A percentile compares a stretch with the other conserved stretches of the same genome.
These are phyloP conservation scores for Leucozona laternaria DNA, from an alignment of 2,888 invertebrate species.

Conservation along the genomic window DNA sequence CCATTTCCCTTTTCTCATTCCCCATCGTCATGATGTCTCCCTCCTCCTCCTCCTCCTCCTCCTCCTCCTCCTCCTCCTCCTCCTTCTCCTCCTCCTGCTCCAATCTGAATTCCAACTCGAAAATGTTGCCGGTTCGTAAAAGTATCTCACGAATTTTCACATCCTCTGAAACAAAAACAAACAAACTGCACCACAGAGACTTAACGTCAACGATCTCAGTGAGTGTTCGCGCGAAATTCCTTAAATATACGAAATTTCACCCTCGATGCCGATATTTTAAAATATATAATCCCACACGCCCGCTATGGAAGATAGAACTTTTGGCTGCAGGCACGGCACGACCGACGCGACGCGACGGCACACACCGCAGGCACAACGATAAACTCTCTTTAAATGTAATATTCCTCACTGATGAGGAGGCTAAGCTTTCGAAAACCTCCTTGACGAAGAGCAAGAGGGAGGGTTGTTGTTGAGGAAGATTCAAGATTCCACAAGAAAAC, in stretches of 20 bases:
- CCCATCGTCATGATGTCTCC: too few relatives aligned
- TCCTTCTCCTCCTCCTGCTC: too few relatives aligned
- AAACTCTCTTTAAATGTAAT: constrained; percentile 18
- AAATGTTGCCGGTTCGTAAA: constrained; percentile 34
- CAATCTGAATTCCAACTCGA: constrained; percentile 36
- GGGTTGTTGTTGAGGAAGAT: constrained; percentile 24
- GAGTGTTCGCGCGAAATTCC: constrained; percentile 66
- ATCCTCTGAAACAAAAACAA: constrained; percentile 1
- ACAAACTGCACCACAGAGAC: constrained; percentile 57
- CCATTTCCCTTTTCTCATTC: neutral
- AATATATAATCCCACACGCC: constrained; percentile 60
- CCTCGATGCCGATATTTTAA: constrained; percentile 68
- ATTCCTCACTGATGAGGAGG: constrained; percentile 10
- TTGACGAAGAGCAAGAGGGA: constrained; percentile 28
- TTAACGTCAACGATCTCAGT: constrained; percentile 61
- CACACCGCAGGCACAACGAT: constrained; percentile 15
- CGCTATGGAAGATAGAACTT: too few relatives aligned
- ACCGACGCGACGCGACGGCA: too few relatives aligned
- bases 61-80: too few relatives aligned
- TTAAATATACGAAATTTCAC: constrained; percentile 69
- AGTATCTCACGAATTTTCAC: constrained; percentile 28
- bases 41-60: too few relatives aligned
- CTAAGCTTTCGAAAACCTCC: constrained; percentile 47
- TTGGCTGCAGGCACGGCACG: neutral
- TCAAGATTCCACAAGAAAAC: constrained; percentile 16